Percentiles rank a stretch among this genome's conserved stretches.
Evolutionary conservation across 2,113 vertebrate genomes (phyloP).

Genomic region (Oenanthe oenanthe): DNA sequence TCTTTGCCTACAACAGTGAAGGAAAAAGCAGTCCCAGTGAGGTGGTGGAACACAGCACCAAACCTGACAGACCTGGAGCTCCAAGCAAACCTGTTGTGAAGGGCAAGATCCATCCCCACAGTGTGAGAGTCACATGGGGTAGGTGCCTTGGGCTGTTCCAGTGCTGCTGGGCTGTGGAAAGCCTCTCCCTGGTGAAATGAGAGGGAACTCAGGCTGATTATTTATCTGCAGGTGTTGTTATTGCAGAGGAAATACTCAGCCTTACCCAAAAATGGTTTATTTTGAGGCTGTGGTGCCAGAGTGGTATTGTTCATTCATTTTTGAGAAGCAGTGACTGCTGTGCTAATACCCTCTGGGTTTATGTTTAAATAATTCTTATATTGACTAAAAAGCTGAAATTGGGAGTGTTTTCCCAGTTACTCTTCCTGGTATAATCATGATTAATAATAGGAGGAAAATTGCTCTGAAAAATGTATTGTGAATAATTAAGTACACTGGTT

Average conservation of each 20-base stretch:
- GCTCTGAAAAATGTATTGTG: neutral
- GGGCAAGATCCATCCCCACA: conserved; percentile 75
- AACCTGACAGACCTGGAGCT: conserved; percentile 78
- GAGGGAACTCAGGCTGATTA: neutral
- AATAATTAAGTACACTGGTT: neutral
- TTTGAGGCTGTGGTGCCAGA: neutral
- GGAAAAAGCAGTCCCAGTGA: conserved; percentile 79
- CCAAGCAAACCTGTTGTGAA: conserved; percentile 72
- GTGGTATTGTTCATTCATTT: neutral
- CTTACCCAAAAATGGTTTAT: neutral
- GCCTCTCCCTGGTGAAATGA: neutral
- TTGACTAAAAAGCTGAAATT: neutral
- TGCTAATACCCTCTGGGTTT: neutral
- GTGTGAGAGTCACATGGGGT: conserved; percentile 79
- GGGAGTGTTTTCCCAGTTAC: neutral
- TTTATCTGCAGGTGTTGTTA: neutral
- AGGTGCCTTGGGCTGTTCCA: neutral
- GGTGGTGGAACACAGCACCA: conserved; percentile 77
- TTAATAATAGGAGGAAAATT: neutral
- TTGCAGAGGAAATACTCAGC: neutral
- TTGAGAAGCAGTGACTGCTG: neutral
- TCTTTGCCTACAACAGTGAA: conserved; percentile 79
- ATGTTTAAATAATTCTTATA: neutral
- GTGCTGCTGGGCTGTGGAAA: neutral
- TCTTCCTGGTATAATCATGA: neutral